Evolutionary conservation across 2,113 vertebrate genomes (phyloP), one percentile per base, ranked within the genome.

Genomic region (Propithecus coquereli): DNA sequence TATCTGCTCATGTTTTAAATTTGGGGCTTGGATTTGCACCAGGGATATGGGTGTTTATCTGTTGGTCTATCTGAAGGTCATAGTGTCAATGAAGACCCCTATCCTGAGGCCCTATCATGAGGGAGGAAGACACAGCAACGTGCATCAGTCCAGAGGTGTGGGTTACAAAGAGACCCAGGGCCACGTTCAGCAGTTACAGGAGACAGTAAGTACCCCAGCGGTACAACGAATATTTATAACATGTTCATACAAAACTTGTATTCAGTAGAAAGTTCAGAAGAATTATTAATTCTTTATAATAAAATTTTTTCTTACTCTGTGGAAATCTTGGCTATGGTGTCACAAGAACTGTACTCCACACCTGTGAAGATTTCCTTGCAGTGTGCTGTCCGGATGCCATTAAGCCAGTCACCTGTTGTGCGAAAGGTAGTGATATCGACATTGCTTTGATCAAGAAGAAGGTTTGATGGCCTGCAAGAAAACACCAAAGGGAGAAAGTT

Each of bases 251-350:
- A 54, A 74, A 63, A 40, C 18, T 43, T 13, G 1, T 18, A 6
- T 57, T 57, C n/a, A 32, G 17, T 14, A 92, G 47, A 52, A 82
- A n/a, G 2, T 80, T 63, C 9, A 63, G 14, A 87, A 73, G 25
- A 87, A 71, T 34, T 16, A 45, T 65, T 66, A 43, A 22, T 25
- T 73, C 34, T 66, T 61, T 23, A 57, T 4, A 86, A 40, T 50
- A 94, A 32, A 2, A 45, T 45, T 23, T 40, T 57, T 90, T 97
- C 99, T 99, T 99, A 99, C 99, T 99, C 99, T 93, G 99, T 99
- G 95, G 99, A 99, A 94, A 99, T 99, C 98, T 99, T 99, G 98
- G 99, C 99, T 98, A 99, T 99, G 47, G 99, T 99, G 96, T 99
- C 99, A 87, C 99, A 99, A 92, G 99, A 99, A 96, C 99, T 99